Conservation (phyloP, 2,888 invertebrate species). For the Nebria brevicollis region DNA sequence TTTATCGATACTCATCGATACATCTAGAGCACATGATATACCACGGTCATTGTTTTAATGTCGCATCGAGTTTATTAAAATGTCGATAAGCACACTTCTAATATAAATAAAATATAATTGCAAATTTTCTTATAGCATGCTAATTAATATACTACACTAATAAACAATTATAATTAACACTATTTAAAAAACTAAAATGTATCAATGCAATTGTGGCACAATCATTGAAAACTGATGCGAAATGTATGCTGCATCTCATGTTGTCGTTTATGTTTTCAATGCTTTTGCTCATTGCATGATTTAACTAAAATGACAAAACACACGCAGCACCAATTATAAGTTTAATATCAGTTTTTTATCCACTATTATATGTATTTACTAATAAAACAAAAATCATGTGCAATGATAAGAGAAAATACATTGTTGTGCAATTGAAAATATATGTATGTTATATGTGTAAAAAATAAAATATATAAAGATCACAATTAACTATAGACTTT, state of each 20-base stretch:
- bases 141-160: constrained; percentile 46
- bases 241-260: background rate
- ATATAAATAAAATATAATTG: constrained; percentile 33
- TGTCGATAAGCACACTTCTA: background rate
- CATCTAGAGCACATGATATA: no score
- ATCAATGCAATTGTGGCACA: constrained; percentile 10
- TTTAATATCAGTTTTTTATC: constrained; percentile 44
- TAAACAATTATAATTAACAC: constrained; percentile 45
- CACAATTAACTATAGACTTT: constrained; percentile 13
- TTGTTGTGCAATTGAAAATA: constrained; percentile 43
- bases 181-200: constrained; percentile 34
- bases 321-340: constrained; percentile 44
- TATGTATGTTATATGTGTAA: constrained; percentile 47
- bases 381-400: constrained; percentile 41
- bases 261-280: background rate
- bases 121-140: constrained; percentile 46
- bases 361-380: constrained; percentile 46
- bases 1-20: background rate
- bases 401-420: constrained; percentile 12
- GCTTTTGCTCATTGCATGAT: constrained; percentile 33
- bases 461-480: constrained; percentile 42
- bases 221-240: background rate
- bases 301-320: constrained; percentile 16
- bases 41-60: no score
- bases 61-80: background rate